These are phyloP conservation scores for Peribatodes rhomboidaria DNA, from an alignment of 2,888 invertebrate genomes.

Conservation along the genomic window DNA sequence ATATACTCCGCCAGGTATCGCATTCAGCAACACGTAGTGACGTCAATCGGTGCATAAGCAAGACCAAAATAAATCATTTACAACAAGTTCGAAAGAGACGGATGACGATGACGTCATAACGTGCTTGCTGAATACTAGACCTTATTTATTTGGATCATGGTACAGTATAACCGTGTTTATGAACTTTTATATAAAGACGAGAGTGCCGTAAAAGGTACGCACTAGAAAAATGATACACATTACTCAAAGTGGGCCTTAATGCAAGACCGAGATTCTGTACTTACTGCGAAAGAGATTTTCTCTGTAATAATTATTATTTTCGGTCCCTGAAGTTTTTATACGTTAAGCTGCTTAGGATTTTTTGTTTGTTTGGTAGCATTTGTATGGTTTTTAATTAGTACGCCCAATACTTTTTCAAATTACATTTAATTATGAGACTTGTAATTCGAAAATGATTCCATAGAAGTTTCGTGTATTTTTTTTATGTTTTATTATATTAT, in stretches of 20 bases:
- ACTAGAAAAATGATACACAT: slow-evolving; percentile 66
- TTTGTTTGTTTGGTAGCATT: neutral
- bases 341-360: slow-evolving; percentile 15
- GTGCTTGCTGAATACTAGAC: too few species aligned
- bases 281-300: slow-evolving; percentile 28
- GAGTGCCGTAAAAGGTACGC: slow-evolving; percentile 62
- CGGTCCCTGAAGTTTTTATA: slow-evolving; percentile 13
- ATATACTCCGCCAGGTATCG: too few species aligned
- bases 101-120: too few species aligned
- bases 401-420: neutral
- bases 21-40: too few species aligned
- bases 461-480: too few species aligned
- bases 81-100: too few species aligned
- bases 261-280: slow-evolving; percentile 37
- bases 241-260: slow-evolving; percentile 57
- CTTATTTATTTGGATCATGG: too few species aligned
- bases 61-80: too few species aligned
- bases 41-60: too few species aligned
- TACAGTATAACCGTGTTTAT: slow-evolving; percentile 48
- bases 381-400: neutral
- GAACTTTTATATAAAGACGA: slow-evolving; percentile 60
- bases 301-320: slow-evolving; percentile 37
- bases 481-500: too few species aligned
- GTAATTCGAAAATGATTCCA: too few species aligned
- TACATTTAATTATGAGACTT: neutral